phyloP scores from a whole-genome alignment of 2,888 invertebrate species.

The Magallana nippona region DNA sequence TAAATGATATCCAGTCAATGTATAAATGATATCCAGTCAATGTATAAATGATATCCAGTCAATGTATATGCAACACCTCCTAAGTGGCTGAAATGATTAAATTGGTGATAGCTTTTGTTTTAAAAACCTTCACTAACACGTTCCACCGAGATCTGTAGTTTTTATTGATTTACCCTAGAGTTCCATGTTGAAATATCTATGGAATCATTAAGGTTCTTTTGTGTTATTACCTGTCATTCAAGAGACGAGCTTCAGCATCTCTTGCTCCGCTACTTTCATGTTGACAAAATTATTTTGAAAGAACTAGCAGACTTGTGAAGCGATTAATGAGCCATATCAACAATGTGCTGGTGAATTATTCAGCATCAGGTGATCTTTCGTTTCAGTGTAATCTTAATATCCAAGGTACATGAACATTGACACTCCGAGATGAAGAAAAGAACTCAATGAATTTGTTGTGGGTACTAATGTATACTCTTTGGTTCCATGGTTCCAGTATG shows the following conservation, averaged over 20 bases:
- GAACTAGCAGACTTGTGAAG: background rate
- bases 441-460: background rate
- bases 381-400: background rate
- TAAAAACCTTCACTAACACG: background rate
- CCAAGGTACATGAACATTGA: background rate
- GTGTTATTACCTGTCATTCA: background rate
- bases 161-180: background rate
- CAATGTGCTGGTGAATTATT: background rate
- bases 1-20: too few relatives aligned
- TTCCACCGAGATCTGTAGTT: background rate
- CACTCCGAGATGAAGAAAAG: background rate
- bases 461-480: background rate
- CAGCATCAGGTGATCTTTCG: background rate
- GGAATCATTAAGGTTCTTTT: background rate
- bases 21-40: too few relatives aligned
- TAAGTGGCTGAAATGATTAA: background rate
- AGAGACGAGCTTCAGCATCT: background rate
- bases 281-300: conserved; percentile 9
- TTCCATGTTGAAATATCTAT: background rate
- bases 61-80: background rate
- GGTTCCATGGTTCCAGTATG: too few relatives aligned
- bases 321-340: background rate
- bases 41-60: too few relatives aligned
- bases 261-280: background rate
- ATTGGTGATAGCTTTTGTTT: background rate